Percentiles rank a stretch among this genome's conserved stretches.
phyloP scores from a whole-genome alignment of 2,797 vertebrate species.

The Chaenodraco wilsoni region DNA sequence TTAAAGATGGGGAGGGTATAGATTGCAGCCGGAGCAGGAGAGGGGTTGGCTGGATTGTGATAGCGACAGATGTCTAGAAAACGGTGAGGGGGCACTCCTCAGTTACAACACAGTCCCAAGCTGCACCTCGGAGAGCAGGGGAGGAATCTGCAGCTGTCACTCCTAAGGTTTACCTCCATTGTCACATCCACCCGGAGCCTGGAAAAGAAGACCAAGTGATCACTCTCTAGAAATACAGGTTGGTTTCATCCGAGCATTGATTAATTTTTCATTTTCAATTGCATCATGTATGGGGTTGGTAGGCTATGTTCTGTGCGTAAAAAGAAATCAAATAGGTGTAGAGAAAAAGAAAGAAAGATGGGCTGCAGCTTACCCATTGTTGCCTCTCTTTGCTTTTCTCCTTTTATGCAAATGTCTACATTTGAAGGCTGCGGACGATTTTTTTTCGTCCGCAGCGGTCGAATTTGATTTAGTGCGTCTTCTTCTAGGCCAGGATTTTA shows the following conservation, averaged over 20 bases:
- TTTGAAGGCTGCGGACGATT: neutral
- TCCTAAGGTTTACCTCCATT: conserved; percentile 70
- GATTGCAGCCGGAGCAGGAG: conserved; percentile 68
- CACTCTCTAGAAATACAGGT: conserved; percentile 73
- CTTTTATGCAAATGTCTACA: conserved; percentile 18
- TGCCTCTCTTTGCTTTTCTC: conserved; percentile 27
- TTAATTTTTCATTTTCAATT: neutral
- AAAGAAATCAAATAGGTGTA: conserved; percentile 22
- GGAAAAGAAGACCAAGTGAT: conserved; percentile 56
- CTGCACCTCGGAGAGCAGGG: conserved; percentile 77
- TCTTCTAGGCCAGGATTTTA: conserved; percentile 12
- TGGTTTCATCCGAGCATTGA: conserved; percentile 34
- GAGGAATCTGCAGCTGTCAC: conserved; percentile 83
- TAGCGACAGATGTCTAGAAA: conserved; percentile 85
- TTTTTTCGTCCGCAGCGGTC: neutral
- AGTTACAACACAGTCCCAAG: conserved; percentile 65
- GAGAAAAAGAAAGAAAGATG: conserved; percentile 20
- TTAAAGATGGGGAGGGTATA: conserved; percentile 71
- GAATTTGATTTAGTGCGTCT: conserved; percentile 24
- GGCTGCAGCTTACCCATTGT: conserved; percentile 43
- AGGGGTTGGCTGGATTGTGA: conserved; percentile 78
- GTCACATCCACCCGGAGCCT: conserved; percentile 67
- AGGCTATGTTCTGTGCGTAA: neutral
- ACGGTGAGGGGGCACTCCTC: conserved; percentile 77
- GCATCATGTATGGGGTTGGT: neutral